Conservation (phyloP, 2,113 vertebrate species). For the Ammospiza caudacuta region DNA sequence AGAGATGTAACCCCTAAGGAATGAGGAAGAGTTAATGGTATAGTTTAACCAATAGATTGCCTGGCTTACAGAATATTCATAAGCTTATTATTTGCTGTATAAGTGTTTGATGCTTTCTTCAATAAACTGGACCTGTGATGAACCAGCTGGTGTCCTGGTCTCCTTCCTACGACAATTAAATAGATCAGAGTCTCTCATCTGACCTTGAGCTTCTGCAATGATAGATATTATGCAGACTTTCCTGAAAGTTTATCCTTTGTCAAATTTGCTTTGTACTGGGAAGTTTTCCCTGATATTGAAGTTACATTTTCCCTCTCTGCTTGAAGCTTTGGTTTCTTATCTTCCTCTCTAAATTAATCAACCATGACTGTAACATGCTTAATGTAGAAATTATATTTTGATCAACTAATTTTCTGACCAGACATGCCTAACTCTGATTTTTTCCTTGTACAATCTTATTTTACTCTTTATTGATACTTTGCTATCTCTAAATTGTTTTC, state of each 20-base stretch:
- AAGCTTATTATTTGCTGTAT: too few species aligned
- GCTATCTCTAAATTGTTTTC: not conserved
- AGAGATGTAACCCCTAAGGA: too few species aligned
- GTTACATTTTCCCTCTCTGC: not conserved
- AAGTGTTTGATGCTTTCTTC: too few species aligned
- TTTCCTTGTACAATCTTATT: not conserved
- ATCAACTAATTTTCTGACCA: not conserved
- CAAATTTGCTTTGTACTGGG: not conserved
- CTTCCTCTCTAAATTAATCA: conserved; percentile 2
- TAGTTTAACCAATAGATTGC: too few species aligned
- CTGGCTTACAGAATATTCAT: too few species aligned
- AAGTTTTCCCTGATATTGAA: not conserved
- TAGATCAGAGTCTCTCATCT: not conserved
- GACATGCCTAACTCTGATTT: not conserved
- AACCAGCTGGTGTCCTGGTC: too few species aligned
- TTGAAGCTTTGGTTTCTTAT: conserved; percentile 21
- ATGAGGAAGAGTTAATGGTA: too few species aligned
- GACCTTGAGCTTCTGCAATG: not conserved
- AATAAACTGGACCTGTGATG: too few species aligned
- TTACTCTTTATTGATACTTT: conserved; percentile 22
- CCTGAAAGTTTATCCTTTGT: not conserved
- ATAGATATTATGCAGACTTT: not conserved
- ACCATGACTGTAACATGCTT: not conserved
- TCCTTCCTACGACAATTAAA: not conserved
- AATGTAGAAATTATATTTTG: conserved; percentile 31